A percentile compares a stretch with the other conserved stretches of the same genome.
These are phyloP conservation scores for Montipora foliosa DNA, from an alignment of 64 coral and sea anemone genomes.

Conservation along the genomic window DNA sequence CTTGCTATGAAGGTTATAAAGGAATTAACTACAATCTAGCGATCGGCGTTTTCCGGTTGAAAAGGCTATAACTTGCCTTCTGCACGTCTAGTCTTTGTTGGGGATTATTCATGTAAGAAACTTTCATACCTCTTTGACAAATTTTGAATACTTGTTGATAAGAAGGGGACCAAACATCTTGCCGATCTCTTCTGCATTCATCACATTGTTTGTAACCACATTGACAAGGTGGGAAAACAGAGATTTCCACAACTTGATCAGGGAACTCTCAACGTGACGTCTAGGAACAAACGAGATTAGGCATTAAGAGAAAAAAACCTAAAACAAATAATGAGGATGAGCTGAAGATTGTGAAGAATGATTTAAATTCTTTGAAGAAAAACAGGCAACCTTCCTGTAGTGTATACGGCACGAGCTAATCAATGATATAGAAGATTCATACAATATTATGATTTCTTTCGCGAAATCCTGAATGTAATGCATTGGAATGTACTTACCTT, in stretches of 20 bases:
- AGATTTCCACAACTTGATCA: constrained; percentile 59
- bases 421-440: too few species aligned
- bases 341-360: background rate
- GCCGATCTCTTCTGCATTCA: constrained; percentile 62
- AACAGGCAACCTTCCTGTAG: too few species aligned
- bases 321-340: background rate
- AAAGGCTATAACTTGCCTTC: too few species aligned
- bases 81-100: background rate
- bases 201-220: constrained; percentile 76
- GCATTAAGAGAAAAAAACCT: too few species aligned
- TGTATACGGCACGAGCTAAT: background rate
- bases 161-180: constrained; percentile 56
- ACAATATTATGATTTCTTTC: background rate
- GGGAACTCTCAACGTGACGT: constrained; percentile 30
- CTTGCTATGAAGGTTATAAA: too few species aligned
- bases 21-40: too few species aligned
- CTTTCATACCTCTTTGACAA: constrained; percentile 43
- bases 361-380: too few species aligned
- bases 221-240: constrained; percentile 67
- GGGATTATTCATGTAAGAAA: background rate
- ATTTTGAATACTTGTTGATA: constrained; percentile 33
- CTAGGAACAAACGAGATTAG: constrained; percentile 16
- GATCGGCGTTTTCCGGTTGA: too few species aligned
- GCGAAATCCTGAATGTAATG: background rate
- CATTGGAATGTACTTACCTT: constrained; percentile 46